Conservation (phyloP, 35 echinoderm and acorn worm genomes). For the Holothuria glaberrima region DNA sequence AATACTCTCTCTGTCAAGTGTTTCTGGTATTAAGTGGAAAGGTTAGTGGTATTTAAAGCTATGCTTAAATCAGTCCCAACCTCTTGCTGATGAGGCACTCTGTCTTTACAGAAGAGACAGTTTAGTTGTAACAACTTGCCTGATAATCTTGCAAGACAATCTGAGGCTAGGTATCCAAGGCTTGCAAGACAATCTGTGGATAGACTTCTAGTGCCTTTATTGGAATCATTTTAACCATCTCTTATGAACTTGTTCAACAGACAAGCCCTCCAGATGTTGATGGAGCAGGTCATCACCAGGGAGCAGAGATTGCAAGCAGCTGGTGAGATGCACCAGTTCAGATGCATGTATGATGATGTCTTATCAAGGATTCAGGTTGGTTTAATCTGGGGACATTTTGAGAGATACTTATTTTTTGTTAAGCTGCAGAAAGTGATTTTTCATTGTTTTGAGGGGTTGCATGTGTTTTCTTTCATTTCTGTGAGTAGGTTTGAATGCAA, state of each 20-base stretch:
- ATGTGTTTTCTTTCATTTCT: too few relatives aligned
- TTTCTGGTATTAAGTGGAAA: too few relatives aligned
- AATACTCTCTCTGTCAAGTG: too few relatives aligned
- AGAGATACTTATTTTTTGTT: not conserved
- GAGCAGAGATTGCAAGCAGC: constrained; percentile 85
- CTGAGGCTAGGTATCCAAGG: too few relatives aligned
- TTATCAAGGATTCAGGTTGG: constrained; percentile 83
- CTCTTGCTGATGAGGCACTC: too few relatives aligned
- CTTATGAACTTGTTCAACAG: constrained; percentile 47
- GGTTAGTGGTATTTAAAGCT: too few relatives aligned
- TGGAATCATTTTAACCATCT: not conserved
- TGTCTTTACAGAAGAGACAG: too few relatives aligned
- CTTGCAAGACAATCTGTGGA: too few relatives aligned
- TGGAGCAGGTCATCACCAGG: constrained; percentile 63
- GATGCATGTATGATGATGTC: constrained; percentile 85
- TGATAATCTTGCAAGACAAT: too few relatives aligned
- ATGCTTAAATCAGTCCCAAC: too few relatives aligned
- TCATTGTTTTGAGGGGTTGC: not conserved
- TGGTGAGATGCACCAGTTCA: constrained; percentile 90
- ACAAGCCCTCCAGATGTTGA: constrained; percentile 84
- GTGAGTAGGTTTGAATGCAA: too few relatives aligned
- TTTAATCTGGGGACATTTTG: not conserved
- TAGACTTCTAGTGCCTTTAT: not conserved
- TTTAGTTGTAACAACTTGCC: too few relatives aligned
- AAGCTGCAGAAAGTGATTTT: not conserved